Percentiles rank a stretch among this genome's conserved stretches.
These are phyloP conservation scores for Eristalis intricaria DNA, from an alignment of 2,888 invertebrate genomes.

Conservation along the genomic window DNA sequence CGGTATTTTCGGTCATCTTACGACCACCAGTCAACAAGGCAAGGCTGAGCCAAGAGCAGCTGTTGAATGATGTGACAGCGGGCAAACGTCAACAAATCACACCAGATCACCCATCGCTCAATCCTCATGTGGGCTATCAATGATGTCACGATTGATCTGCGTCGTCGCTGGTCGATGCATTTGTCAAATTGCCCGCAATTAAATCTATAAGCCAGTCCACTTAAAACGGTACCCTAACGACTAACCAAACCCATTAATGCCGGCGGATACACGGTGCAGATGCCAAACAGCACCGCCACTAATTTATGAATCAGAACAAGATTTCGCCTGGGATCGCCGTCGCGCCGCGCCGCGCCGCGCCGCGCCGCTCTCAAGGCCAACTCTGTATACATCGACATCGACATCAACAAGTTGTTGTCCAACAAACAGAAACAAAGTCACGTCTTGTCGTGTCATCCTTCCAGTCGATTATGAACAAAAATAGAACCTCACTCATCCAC, in stretches of 20 bases:
- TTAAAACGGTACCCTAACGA: constrained; percentile 10
- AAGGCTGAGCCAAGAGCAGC: neutral
- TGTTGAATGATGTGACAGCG: neutral
- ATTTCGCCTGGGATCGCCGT: neutral
- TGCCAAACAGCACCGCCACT: neutral
- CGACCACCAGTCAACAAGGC: neutral
- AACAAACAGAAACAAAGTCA: neutral
- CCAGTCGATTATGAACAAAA: constrained; percentile 19
- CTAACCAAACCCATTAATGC: neutral
- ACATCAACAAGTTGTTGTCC: constrained; percentile 7
- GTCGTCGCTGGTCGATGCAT: neutral
- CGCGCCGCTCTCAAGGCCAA: neutral
- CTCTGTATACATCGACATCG: neutral
- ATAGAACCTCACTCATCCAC: constrained; percentile 36
- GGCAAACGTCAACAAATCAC: neutral
- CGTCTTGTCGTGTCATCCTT: constrained; percentile 16
- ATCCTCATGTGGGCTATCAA: neutral
- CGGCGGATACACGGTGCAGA: neutral
- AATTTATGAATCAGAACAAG: constrained; percentile 12
- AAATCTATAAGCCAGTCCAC: neutral
- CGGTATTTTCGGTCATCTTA: neutral
- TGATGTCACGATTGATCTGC: neutral
- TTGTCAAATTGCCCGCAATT: neutral
- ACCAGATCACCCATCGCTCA: neutral
- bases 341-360: too few relatives aligned